Conservation (phyloP, 2,113 vertebrate species). For the Scomber colias region DNA sequence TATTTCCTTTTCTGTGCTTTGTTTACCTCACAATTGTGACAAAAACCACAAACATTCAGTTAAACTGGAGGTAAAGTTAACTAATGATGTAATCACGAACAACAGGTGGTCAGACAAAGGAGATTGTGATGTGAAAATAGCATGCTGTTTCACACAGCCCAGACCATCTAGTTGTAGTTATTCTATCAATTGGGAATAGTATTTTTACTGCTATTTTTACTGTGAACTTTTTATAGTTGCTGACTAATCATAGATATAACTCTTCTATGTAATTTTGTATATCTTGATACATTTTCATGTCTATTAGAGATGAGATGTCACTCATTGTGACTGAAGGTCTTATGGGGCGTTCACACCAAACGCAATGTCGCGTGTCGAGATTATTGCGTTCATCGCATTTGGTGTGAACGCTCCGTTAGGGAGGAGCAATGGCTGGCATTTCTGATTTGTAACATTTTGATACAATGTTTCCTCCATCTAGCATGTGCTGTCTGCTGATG, state of each 20-base stretch:
- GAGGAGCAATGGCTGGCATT: neutral
- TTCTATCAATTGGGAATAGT: too few species aligned
- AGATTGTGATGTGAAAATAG: neutral
- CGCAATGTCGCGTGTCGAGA: too few species aligned
- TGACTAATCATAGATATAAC: neutral
- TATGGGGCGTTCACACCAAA: too few species aligned
- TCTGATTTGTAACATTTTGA: neutral
- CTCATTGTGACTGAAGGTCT: neutral
- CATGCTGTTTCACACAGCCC: too few species aligned
- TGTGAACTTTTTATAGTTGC: neutral
- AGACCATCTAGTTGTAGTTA: neutral
- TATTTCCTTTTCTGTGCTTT: neutral
- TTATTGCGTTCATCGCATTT: too few species aligned
- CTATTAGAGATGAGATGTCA: neutral
- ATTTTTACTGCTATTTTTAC: too few species aligned
- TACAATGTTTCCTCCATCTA: conserved; percentile 24
- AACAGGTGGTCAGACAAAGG: neutral
- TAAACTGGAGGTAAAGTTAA: neutral
- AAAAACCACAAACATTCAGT: neutral
- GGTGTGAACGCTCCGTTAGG: too few species aligned
- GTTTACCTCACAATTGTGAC: neutral
- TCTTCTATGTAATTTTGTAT: neutral
- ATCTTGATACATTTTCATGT: neutral
- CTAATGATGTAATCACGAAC: neutral
- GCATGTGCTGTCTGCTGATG: conserved; percentile 79